Base-by-base conservation (phyloP, 2,797 vertebrate genomes). In the Tarsius wallacei region DNA sequence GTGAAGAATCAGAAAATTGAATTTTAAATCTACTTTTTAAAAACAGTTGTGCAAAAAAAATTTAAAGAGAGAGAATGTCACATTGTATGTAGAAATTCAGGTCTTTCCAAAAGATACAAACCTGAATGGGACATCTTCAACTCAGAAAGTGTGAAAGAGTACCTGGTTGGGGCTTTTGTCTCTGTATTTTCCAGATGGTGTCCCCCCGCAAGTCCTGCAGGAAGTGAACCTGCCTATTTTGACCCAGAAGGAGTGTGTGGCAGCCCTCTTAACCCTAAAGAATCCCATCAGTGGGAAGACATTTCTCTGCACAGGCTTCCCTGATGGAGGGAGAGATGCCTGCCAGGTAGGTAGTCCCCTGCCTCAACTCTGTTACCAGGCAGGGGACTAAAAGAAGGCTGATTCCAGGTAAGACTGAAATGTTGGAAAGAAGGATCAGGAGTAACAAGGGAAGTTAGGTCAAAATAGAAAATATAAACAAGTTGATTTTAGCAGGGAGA, bases 261-360 rank as follows among this genome's bases (percentile, higher is more conserved):
- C 98, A 51, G 98, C 98, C 49, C 98, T 99, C 36, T 97, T 98
- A 91, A 98, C 98, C 13, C 93, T 99, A 76, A 98, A 94, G 96
- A 98, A 98, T 47, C 98, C 98, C 11, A 84, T 98, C 68, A 96
- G 92, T 8, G 98, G 98, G 59, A 97, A 98, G 86, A 99, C 99
- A 1, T 98, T 99, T 28, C 90, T 99, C 77, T 99, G 99, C 98
- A 99, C 99, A 26, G 99, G 99, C 22, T 99, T 99, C 83, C 99
- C 99, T 81, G 98, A 98, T 81, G 99, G 99, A 96, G 99, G 99
- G 11, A 99, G 93, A 97, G 99, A 99, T 66, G 99, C 99, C 22
- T 99, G 99, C 94, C 99, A 99, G 99, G 99, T 99, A 97, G 91
- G 98, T 61, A 16, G 57, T 42, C 4, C 7, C 3, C 42, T 5